A percentile compares a stretch with the other conserved stretches of the same genome.
Conservation (phyloP, 1,140 invertebrate genomes). For the Bombus breviceps region DNA sequence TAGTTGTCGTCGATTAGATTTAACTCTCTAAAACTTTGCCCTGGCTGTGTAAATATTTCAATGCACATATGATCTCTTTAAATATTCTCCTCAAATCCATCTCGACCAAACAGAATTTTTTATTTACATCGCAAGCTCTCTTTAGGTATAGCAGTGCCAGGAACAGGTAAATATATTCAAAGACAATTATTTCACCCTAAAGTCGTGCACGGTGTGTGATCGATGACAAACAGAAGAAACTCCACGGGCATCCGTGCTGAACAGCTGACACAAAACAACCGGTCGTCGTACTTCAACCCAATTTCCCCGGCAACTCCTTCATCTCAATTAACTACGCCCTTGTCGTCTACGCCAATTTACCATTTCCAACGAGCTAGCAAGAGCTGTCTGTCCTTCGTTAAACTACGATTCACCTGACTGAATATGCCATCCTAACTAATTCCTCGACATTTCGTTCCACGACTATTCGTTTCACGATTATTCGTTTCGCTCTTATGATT, state of each 20-base stretch:
- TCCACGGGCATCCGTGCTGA: not conserved
- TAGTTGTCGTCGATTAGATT: constrained; percentile 42
- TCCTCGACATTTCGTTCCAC: constrained; percentile 25
- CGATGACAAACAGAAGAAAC: constrained; percentile 31
- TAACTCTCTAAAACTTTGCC: not conserved
- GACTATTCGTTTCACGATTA: not conserved
- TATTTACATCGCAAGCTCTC: accelerated
- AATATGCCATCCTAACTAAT: constrained; percentile 59
- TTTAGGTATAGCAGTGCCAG: accelerated
- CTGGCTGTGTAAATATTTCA: constrained; percentile 29
- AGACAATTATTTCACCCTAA: not conserved
- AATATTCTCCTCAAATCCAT: too few relatives aligned
- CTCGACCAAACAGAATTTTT: not conserved
- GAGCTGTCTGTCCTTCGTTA: constrained; percentile 57
- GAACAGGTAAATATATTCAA: not conserved
- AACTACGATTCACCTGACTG: constrained; percentile 61
- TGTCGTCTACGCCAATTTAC: constrained; percentile 57
- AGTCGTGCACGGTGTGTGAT: not conserved
- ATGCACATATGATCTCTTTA: not conserved
- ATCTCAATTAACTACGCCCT: constrained; percentile 58
- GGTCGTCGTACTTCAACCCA: constrained; percentile 51
- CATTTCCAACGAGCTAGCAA: constrained; percentile 49
- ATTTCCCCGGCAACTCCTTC: constrained; percentile 40
- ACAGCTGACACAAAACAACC: constrained; percentile 44
- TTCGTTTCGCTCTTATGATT: not conserved